Base-by-base conservation (phyloP, 2,113 vertebrate species). In the Andinoacara biseriatus region DNA sequence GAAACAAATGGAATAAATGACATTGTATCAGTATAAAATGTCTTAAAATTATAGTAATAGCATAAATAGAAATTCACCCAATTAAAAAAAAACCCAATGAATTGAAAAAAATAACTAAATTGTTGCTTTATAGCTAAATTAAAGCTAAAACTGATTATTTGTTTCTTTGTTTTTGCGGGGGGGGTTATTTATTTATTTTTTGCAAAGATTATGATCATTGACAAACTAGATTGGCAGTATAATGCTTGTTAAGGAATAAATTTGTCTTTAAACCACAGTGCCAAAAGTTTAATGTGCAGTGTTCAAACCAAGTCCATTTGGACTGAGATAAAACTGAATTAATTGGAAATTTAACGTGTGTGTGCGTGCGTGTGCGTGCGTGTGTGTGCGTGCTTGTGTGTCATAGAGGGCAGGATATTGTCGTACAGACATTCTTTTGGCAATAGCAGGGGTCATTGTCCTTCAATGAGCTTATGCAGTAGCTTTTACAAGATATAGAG, bases 391-490 rank as follows among this genome's bases (percentile, higher is more conserved):
- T 35, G 33, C 6, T 3, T 43, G 43, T 15, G 14, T 24, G 10
- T 58, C 3, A 43, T 69, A 13, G 2, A 77, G 49, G 65, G 59
- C 67, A 0, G 54, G 2, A 61, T 65, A 63, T 86, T 62, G 60
- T 22, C 40, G 63, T 22, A 20, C 17, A 81, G 46, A 76, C 58
- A 61, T 60, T 13, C 0, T 24, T 24, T 61, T 77, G 75, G 14
- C 74, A 46, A 22, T 8, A 5, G 8, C 17, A 11, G 0, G 4
- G 10, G 26, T 63, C 58, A 10, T 24, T 61, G 80, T 77, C 88
- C 79, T 87, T 83, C 38, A 5, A 15, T 1, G 11, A 72, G 72
- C 62, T 59, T 56, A 26, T 5, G 82, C 80, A 18, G 31, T 46
- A 61, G 49, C 57, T 43, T 58, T 59, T 57, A 49, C 57, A 54